Conservation (phyloP, 2,797 vertebrate species). For the Chromis chromis region DNA sequence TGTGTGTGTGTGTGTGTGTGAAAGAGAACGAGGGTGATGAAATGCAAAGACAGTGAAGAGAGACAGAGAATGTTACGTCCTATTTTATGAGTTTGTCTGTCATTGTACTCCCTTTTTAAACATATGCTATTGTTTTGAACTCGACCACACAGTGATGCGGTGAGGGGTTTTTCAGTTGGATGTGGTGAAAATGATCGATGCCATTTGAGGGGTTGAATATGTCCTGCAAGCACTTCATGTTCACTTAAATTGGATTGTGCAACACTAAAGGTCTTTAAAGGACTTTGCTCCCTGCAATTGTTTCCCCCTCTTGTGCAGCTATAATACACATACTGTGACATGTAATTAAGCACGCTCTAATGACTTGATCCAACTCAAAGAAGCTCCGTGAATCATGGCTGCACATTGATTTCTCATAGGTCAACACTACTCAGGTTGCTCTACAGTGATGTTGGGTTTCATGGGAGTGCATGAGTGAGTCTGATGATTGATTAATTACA, state of each 20-base stretch:
- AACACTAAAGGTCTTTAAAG: slow-evolving; percentile 54
- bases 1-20: slow-evolving; percentile 32
- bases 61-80: slow-evolving; percentile 50
- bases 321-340: slow-evolving; percentile 40
- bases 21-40: slow-evolving; percentile 45
- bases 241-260: slow-evolving; percentile 31
- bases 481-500: slow-evolving; percentile 87
- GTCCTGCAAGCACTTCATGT: slow-evolving; percentile 53
- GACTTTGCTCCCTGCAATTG: slow-evolving; percentile 54
- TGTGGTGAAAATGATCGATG: slow-evolving; percentile 61
- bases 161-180: slow-evolving; percentile 38
- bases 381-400: slow-evolving; percentile 36
- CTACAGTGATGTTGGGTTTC: slow-evolving; percentile 66
- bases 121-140: slow-evolving; percentile 66
- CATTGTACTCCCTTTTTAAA: slow-evolving; percentile 46
- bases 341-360: slow-evolving; percentile 55
- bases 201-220: slow-evolving; percentile 39
- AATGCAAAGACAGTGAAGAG: slow-evolving; percentile 53
- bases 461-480: slow-evolving; percentile 73
- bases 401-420: slow-evolving; percentile 71
- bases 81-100: slow-evolving; percentile 67
- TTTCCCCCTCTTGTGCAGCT: slow-evolving; percentile 27
- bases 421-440: slow-evolving; percentile 74
- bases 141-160: slow-evolving; percentile 39
- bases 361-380: slow-evolving; percentile 52